These are phyloP conservation scores for Chorisops tibialis DNA, from an alignment of 2,888 invertebrate genomes.

Conservation along the genomic window DNA sequence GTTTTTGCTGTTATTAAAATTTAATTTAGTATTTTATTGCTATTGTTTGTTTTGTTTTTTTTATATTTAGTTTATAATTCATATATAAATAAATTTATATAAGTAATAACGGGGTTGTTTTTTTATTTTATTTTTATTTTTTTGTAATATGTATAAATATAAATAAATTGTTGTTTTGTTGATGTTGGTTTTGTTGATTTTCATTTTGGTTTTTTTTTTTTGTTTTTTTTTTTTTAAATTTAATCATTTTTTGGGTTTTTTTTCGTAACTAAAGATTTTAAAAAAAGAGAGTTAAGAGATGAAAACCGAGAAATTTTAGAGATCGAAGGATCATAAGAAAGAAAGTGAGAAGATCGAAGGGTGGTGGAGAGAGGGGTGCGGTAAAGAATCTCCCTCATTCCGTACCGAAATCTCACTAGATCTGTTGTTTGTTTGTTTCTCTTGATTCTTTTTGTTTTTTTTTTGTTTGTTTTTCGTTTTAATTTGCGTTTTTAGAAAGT, in stretches of 20 bases:
- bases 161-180: background rate
- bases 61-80: background rate
- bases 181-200: background rate
- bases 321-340: no score
- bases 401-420: no score
- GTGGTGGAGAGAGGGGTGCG: no score
- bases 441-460: background rate
- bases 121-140: background rate
- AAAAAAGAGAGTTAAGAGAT: no score
- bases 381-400: no score
- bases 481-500: no score
- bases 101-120: background rate
- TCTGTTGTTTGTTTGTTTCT: no score
- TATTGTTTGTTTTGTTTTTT: background rate
- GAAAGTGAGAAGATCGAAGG: no score
- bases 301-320: no score
- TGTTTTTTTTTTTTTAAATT: conserved; percentile 2
- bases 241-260: conserved; percentile 3
- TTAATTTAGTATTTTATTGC: no score
- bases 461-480: conserved; percentile 1
- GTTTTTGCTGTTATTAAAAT: no score
- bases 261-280: no score
- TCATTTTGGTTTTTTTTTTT: background rate
- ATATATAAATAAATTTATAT: background rate
- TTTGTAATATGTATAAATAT: background rate